A percentile compares a stretch with the other conserved stretches of the same genome.
Evolutionary conservation across 2,888 invertebrate species (phyloP).

Genomic region (Parochlus steinenii): DNA sequence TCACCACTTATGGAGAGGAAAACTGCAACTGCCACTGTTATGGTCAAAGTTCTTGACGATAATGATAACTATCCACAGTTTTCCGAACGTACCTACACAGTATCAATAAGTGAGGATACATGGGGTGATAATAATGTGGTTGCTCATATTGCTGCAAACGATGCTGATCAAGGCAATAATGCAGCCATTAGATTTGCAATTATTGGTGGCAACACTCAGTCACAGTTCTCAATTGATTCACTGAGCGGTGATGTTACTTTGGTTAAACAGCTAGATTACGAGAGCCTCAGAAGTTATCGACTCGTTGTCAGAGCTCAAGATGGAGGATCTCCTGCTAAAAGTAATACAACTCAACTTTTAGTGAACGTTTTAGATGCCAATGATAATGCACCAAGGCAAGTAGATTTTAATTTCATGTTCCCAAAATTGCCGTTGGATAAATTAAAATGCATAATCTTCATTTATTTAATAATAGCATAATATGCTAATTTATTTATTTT

Average conservation of each 20-base stretch:
- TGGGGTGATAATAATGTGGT: conserved; percentile 72
- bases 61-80: conserved; percentile 92
- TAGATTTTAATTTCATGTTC: too few species aligned
- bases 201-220: conserved; percentile 86
- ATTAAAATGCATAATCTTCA: too few species aligned
- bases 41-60: conserved; percentile 70
- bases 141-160: conserved; percentile 68
- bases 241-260: conserved; percentile 79
- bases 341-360: conserved; percentile 86
- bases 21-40: conserved; percentile 67
- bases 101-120: conserved; percentile 76
- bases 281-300: conserved; percentile 67
- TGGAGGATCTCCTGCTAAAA: conserved; percentile 82
- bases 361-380: conserved; percentile 88
- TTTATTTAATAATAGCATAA: too few species aligned
- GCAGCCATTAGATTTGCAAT: conserved; percentile 88
- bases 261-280: conserved; percentile 79
- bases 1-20: conserved; percentile 59
- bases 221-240: conserved; percentile 88
- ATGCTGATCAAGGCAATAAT: conserved; percentile 84
- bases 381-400: conserved; percentile 83
- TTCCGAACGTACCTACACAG: conserved; percentile 74
- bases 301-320: conserved; percentile 90
- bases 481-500: too few species aligned
- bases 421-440: too few species aligned